Percentiles rank a stretch among this genome's conserved stretches.
phyloP scores from a whole-genome alignment of 1,140 invertebrate species.

The Lordiphosa mommai region DNA sequence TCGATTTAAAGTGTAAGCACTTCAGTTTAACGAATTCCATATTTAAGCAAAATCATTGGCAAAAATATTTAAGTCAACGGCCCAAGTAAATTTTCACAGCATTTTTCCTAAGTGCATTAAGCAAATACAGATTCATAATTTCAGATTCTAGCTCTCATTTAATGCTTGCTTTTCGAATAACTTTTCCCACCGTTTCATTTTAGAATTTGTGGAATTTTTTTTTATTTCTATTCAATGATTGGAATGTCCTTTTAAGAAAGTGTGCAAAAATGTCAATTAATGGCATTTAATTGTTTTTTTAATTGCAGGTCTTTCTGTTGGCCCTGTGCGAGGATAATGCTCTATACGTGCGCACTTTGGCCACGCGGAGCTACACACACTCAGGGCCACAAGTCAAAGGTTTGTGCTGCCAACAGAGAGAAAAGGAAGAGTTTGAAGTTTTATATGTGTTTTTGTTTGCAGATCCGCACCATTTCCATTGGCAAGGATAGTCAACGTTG shows the following conservation, averaged over 20 bases:
- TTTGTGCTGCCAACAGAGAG: constrained; percentile 66
- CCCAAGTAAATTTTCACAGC: no score
- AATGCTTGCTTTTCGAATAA: no score
- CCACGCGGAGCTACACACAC: constrained; percentile 89
- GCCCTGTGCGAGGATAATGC: constrained; percentile 90
- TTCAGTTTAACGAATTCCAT: no score
- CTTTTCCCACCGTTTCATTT: no score
- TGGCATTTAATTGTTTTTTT: constrained; percentile 12
- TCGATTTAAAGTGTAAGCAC: no score
- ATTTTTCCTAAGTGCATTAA: no score
- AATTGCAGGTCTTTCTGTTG: constrained; percentile 85
- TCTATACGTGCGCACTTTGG: constrained; percentile 88
- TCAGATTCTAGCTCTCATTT: no score
- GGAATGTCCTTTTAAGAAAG: constrained; percentile 30
- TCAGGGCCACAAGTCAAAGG: constrained; percentile 88
- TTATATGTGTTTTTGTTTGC: not conserved
- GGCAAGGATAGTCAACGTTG: constrained; percentile 89
- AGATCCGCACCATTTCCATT: constrained; percentile 87
- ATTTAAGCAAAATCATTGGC: no score
- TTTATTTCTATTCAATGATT: constrained; percentile 59
- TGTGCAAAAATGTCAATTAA: constrained; percentile 36
- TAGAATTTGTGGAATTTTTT: constrained; percentile 46
- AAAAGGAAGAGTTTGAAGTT: constrained; percentile 3
- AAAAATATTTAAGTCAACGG: no score
- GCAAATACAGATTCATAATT: no score